Conservation (phyloP, 2,888 invertebrate species). For the Nemoura dubitans region DNA sequence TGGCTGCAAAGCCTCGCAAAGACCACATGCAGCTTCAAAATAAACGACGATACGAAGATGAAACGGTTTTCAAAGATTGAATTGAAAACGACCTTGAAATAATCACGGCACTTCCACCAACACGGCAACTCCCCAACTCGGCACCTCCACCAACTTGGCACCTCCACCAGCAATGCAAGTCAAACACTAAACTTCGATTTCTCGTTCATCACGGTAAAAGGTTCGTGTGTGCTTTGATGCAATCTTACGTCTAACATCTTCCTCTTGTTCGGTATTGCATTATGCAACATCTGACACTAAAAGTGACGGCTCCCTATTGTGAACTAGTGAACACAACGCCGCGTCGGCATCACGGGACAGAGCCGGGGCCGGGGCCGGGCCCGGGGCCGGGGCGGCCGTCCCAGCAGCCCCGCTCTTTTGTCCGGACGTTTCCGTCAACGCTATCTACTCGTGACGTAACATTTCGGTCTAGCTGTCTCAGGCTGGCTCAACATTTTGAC, state of each 20-base stretch:
- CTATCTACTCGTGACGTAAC: background rate
- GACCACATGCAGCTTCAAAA: background rate
- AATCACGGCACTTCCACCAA: background rate
- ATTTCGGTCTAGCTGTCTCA: background rate
- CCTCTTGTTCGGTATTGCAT: constrained; percentile 7
- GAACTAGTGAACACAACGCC: background rate
- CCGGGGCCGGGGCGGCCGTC: background rate
- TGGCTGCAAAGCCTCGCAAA: background rate
- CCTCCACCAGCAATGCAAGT: background rate
- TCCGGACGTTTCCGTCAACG: background rate
- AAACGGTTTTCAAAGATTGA: background rate
- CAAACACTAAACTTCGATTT: background rate
- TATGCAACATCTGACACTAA: background rate
- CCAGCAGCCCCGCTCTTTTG: background rate
- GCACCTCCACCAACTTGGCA: background rate
- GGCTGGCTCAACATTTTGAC: background rate
- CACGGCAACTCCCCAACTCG: background rate
- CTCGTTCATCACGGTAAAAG: background rate
- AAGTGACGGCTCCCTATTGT: background rate
- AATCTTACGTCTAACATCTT: background rate
- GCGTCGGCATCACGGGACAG: background rate
- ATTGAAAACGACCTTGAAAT: background rate
- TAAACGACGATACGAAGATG: background rate
- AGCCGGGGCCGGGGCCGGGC: too few species aligned
- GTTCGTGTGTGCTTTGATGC: background rate